A percentile compares a stretch with the other conserved stretches of the same genome.
Conservation (phyloP, 2,888 invertebrate genomes). For the Drosophila borborema region DNA sequence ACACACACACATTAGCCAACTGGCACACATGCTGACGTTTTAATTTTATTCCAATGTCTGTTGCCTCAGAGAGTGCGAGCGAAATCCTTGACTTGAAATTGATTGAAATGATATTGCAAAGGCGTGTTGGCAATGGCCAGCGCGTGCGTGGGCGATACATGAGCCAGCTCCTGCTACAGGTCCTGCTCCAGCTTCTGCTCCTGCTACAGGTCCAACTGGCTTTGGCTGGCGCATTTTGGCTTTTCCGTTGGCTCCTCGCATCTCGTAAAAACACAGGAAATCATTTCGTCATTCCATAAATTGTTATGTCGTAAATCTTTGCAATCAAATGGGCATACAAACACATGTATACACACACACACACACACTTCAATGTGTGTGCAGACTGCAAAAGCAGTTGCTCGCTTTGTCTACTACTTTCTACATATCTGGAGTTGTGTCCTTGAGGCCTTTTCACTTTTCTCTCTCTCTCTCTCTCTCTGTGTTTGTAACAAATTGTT, state of each 20-base stretch:
- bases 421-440: slow-evolving; percentile 18
- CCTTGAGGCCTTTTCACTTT: slow-evolving; percentile 51
- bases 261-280: slow-evolving; percentile 78
- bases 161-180: slow-evolving; percentile 1
- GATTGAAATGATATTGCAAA: slow-evolving; percentile 80
- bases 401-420: slow-evolving; percentile 22
- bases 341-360: slow-evolving; percentile 19
- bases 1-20: slow-evolving; percentile 23
- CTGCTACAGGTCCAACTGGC: slow-evolving; percentile 1
- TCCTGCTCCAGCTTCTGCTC: not conserved
- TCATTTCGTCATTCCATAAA: slow-evolving; percentile 82
- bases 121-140: slow-evolving; percentile 72
- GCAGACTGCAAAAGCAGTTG: slow-evolving; percentile 3
- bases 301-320: slow-evolving; percentile 81
- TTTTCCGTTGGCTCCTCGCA: slow-evolving; percentile 24
- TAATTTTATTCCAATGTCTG: slow-evolving; percentile 73
- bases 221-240: slow-evolving; percentile 13
- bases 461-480: slow-evolving; percentile 21
- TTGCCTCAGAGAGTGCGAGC: slow-evolving; percentile 4
- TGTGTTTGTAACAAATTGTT: slow-evolving; percentile 62
- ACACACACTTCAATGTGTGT: not conserved
- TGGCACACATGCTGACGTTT: slow-evolving; percentile 71
- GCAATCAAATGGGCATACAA: slow-evolving; percentile 69
- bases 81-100: slow-evolving; percentile 75
- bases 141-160: slow-evolving; percentile 55